A percentile compares a stretch with the other conserved stretches of the same genome.
Evolutionary conservation across 2,797 vertebrate genomes (phyloP).

Genomic region (Arrhamphus sclerolepis): DNA sequence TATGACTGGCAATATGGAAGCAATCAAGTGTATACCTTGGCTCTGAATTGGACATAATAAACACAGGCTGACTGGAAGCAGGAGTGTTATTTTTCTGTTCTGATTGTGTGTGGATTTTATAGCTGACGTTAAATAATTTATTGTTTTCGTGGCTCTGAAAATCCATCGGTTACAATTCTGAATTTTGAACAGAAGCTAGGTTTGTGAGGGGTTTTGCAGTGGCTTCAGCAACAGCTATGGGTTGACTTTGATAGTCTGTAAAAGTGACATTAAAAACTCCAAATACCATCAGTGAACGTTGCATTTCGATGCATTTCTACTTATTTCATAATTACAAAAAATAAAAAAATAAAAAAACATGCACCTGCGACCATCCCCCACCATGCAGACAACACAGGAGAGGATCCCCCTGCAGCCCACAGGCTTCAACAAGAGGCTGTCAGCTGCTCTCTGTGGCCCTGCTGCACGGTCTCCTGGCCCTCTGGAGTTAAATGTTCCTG

Average conservation of each 20-base stretch:
- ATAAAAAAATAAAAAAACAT: slow-evolving; percentile 24
- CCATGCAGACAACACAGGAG: slow-evolving; percentile 58
- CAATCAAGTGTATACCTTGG: slow-evolving; percentile 50
- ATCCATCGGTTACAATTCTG: background rate
- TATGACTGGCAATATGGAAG: slow-evolving; percentile 40
- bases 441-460: slow-evolving; percentile 75
- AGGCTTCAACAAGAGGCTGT: slow-evolving; percentile 67
- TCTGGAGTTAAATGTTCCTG: slow-evolving; percentile 99
- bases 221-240: too few species aligned
- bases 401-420: slow-evolving; percentile 68
- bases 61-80: slow-evolving; percentile 29
- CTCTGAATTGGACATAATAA: slow-evolving; percentile 55
- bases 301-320: slow-evolving; percentile 28
- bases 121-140: slow-evolving; percentile 12
- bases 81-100: slow-evolving; percentile 1
- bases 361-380: slow-evolving; percentile 73
- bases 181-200: too few species aligned
- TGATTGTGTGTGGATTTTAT: slow-evolving; percentile 35
- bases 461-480: slow-evolving; percentile 78
- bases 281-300: slow-evolving; percentile 58
- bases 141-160: slow-evolving; percentile 25
- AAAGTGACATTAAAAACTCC: slow-evolving; percentile 10
- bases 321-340: slow-evolving; percentile 63
- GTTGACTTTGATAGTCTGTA: background rate
- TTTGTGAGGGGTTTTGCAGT: too few species aligned